These are phyloP conservation scores for Caenorhabditis doughertyi DNA, from an alignment of 2,888 invertebrate species.

Conservation along the genomic window DNA sequence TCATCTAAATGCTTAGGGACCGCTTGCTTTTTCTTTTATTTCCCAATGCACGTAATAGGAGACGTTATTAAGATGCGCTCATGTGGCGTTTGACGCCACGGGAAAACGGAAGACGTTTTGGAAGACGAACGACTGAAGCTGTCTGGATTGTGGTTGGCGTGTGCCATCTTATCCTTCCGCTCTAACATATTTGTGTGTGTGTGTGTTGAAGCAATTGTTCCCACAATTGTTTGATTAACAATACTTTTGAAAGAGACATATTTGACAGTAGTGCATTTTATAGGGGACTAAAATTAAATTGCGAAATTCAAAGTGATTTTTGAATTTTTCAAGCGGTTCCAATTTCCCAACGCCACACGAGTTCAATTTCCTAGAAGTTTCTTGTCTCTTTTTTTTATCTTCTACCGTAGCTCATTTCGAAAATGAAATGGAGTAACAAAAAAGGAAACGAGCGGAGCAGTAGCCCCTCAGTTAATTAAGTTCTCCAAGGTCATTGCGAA, in stretches of 20 bases:
- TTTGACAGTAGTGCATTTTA: not conserved
- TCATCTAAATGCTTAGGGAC: constrained; percentile 3
- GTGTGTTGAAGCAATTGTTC: constrained; percentile 41
- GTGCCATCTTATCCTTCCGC: constrained; percentile 33
- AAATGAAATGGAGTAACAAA: not conserved
- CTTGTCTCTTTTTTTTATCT: not conserved
- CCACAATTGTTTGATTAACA: constrained; percentile 63
- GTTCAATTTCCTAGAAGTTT: constrained; percentile 24
- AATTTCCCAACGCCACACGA: constrained; percentile 9
- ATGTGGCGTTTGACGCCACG: constrained; percentile 54
- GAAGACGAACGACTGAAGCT: constrained; percentile 46
- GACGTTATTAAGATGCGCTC: constrained; percentile 67
- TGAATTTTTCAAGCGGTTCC: not conserved
- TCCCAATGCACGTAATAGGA: constrained; percentile 54
- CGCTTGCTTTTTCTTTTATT: not conserved
- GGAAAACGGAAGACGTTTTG: constrained; percentile 35
- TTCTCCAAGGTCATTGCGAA: constrained; percentile 45
- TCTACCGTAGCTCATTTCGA: constrained; percentile 31
- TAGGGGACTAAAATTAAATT: constrained; percentile 2
- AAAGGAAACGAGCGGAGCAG: constrained; percentile 22
- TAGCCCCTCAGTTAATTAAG: constrained; percentile 41
- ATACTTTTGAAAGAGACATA: constrained; percentile 17
- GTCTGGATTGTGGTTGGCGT: constrained; percentile 41
- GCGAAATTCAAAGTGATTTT: constrained; percentile 19
- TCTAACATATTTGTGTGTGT: constrained; percentile 28